Evolutionary conservation across 1,140 invertebrate genomes (phyloP), one percentile per base, ranked within the genome.

Genomic region (Anastatus disparis): DNA sequence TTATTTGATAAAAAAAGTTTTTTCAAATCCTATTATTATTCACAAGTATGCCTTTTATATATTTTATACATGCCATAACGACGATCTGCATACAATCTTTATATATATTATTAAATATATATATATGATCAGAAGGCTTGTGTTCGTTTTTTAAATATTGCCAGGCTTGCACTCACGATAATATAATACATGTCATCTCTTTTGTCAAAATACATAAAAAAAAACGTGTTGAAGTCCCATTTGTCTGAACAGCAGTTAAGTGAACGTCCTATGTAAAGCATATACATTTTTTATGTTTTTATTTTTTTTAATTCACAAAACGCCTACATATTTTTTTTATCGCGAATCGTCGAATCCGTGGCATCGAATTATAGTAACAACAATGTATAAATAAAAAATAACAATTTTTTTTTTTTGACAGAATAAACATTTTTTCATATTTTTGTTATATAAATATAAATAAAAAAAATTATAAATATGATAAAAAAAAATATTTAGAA

Each of bases 91-190:
- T 71, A 71, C 59, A 71, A n/a, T 71, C 58, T 68, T 72, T n/a
- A n/a, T n/a, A n/a, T n/a, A n/a, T n/a, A n/a, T n/a, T n/a, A n/a
- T n/a, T n/a, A n/a, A n/a, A n/a, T n/a, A n/a, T n/a, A n/a, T n/a
- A n/a, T n/a, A n/a, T n/a, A n/a, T n/a, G 59, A 66, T 68, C 73
- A 76, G n/a, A n/a, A n/a, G 79, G 78, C 79, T 81, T 83, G 79
- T 83, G 78, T 82, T 81, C 53, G 81, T 81, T 80, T 80, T n/a
- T n/a, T n/a, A n/a, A n/a, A 78, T 56, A 62, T 79, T 82, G 81
- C 82, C 78, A 82, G 78, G 80, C 82, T 83, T 82, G 81, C 79
- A 82, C 75, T 83, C 78, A 81, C 76, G 78, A n/a, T n/a, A n/a
- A n/a, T n/a, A n/a, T n/a, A n/a, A n/a, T 83, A 82, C 67, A 75